Evolutionary conservation across 2,888 invertebrate genomes (phyloP).

Genomic region (Acleris sparsana): DNA sequence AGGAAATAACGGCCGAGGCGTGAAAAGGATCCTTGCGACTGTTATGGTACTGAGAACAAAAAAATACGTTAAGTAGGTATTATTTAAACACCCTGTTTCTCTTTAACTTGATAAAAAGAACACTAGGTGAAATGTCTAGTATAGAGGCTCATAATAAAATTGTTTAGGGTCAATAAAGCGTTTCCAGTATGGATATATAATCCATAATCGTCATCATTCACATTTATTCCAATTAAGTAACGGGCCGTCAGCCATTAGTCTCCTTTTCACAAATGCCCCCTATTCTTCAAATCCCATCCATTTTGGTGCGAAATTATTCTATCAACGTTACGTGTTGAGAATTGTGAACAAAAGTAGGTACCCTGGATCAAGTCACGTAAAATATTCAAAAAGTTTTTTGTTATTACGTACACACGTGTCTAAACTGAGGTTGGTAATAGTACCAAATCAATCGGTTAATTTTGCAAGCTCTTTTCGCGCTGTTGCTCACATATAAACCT

Average conservation of each 20-base stretch:
- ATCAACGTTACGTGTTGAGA: constrained; percentile 41
- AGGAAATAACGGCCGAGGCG: not conserved
- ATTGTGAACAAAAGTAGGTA: constrained; percentile 48
- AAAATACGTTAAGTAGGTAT: too few species aligned
- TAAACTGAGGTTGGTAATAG: constrained; percentile 6
- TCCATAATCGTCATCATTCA: too few species aligned
- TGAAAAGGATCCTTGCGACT: not conserved
- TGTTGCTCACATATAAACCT: not conserved
- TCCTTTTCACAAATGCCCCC: not conserved
- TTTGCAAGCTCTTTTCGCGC: not conserved
- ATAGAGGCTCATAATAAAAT: too few species aligned
- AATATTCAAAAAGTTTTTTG: constrained; percentile 61
- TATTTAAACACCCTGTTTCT: too few species aligned
- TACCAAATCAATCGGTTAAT: not conserved
- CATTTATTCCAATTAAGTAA: not conserved
- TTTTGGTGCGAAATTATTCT: constrained; percentile 35
- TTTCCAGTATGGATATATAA: too few species aligned
- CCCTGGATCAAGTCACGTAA: constrained; percentile 69
- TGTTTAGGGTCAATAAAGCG: too few species aligned
- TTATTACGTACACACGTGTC: constrained; percentile 28
- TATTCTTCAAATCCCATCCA: constrained; percentile 16
- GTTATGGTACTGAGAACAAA: too few species aligned
- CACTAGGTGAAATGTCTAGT: too few species aligned
- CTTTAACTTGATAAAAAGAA: too few species aligned
- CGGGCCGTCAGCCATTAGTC: not conserved